Conservation (phyloP, 2,797 vertebrate species). For the Rhabdophis nuchalis region DNA sequence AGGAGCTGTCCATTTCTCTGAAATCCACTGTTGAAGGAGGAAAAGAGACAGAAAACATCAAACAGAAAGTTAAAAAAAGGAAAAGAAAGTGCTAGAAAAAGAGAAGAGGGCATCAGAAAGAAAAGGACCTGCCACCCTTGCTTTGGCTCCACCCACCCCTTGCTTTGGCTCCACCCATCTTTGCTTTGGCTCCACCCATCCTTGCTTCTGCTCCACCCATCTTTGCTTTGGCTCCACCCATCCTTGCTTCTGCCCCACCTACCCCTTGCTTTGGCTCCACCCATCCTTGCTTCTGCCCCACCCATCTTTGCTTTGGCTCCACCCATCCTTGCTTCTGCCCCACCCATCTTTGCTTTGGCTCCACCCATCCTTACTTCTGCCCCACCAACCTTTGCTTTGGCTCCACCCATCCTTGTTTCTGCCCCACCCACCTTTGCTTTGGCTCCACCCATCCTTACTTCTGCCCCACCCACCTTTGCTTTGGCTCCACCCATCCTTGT, state of each 20-base stretch:
- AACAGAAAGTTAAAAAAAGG: not conserved
- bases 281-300: too few species aligned
- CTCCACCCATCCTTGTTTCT: not conserved
- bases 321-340: too few species aligned
- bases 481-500: not conserved
- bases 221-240: not conserved
- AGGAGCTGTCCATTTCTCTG: not conserved
- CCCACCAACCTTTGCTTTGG: not conserved
- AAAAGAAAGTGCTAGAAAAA: not conserved
- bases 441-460: not conserved
- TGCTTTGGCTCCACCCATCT: not conserved
- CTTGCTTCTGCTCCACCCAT: not conserved
- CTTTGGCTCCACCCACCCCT: not conserved
- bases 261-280: too few species aligned
- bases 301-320: too few species aligned
- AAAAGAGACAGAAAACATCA: not conserved
- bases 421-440: not conserved
- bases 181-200: not conserved
- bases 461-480: not conserved
- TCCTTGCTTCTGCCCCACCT: too few species aligned
- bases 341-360: not conserved
- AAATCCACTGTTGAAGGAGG: not conserved
- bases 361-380: too few species aligned
- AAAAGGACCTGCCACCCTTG: not conserved
- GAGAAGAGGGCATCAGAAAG: not conserved